These are phyloP conservation scores for Aproaerema taeniolella DNA, from an alignment of 2,888 invertebrate species.

Conservation along the genomic window DNA sequence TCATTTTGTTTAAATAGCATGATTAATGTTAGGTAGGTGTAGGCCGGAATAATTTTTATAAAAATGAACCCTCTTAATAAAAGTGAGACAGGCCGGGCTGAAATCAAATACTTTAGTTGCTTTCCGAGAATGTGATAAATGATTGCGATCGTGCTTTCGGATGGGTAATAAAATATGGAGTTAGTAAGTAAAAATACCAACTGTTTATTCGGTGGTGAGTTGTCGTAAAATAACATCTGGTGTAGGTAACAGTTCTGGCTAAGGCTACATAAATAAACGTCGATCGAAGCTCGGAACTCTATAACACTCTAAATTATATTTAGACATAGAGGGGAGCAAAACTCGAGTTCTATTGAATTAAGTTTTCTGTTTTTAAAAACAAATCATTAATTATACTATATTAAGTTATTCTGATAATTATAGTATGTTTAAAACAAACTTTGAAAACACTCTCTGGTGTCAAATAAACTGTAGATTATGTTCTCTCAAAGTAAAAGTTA, in stretches of 20 bases:
- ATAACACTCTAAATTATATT: constrained; percentile 20
- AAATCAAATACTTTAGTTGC: constrained; percentile 16
- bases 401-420: too few relatives aligned
- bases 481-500: too few relatives aligned
- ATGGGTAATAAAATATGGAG: constrained; percentile 16
- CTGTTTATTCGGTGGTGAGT: constrained; percentile 57
- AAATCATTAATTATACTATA: too few relatives aligned
- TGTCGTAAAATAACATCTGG: constrained; percentile 73
- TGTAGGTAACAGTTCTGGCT: constrained; percentile 66
- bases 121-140: constrained; percentile 17
- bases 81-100: constrained; percentile 14
- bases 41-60: constrained; percentile 1
- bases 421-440: too few relatives aligned
- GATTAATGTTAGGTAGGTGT: constrained; percentile 9
- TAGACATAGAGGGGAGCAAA: constrained; percentile 17
- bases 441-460: too few relatives aligned
- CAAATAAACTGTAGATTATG: too few relatives aligned
- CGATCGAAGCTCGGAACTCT: constrained; percentile 32
- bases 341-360: too few relatives aligned
- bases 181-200: constrained; percentile 32
- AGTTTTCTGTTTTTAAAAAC: too few relatives aligned
- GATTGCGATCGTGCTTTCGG: constrained; percentile 16
- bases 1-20: constrained; percentile 2
- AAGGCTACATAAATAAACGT: constrained; percentile 72
- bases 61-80: constrained; percentile 9